phyloP scores from a whole-genome alignment of 2,888 invertebrate species.

The Synergus gifuensis region DNA sequence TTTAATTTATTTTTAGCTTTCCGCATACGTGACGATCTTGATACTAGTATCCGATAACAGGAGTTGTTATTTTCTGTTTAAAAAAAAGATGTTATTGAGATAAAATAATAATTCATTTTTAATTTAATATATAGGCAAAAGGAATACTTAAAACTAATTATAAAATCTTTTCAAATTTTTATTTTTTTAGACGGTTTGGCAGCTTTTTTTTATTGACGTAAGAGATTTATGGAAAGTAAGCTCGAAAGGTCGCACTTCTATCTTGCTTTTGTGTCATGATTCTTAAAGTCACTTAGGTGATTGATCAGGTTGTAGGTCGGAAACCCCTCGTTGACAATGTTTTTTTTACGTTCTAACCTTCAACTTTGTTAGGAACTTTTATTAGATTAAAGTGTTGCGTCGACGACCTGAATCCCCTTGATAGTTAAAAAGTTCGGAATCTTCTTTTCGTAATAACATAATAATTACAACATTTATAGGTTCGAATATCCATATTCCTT shows the following conservation, averaged over 20 bases:
- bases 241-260: background rate
- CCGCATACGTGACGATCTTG: slow-evolving; percentile 9
- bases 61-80: background rate
- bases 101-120: background rate
- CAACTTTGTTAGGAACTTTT: slow-evolving; percentile 10
- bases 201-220: background rate
- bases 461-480: too few species aligned
- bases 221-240: background rate
- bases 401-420: background rate
- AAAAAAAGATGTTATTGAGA: background rate
- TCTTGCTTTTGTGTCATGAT: background rate
- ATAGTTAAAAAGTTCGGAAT: too few species aligned
- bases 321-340: slow-evolving; percentile 42
- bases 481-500: too few species aligned
- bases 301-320: slow-evolving; percentile 43
- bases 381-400: background rate
- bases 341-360: slow-evolving; percentile 43
- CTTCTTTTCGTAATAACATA: too few species aligned
- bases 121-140: too few species aligned
- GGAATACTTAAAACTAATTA: background rate
- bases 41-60: background rate
- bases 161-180: background rate
- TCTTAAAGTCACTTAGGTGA: slow-evolving; percentile 41
- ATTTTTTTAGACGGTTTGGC: background rate
- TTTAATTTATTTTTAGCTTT: slow-evolving; percentile 2